phyloP scores from a whole-genome alignment of 23 tunicate species.

The Clavelina lepadiformis region DNA sequence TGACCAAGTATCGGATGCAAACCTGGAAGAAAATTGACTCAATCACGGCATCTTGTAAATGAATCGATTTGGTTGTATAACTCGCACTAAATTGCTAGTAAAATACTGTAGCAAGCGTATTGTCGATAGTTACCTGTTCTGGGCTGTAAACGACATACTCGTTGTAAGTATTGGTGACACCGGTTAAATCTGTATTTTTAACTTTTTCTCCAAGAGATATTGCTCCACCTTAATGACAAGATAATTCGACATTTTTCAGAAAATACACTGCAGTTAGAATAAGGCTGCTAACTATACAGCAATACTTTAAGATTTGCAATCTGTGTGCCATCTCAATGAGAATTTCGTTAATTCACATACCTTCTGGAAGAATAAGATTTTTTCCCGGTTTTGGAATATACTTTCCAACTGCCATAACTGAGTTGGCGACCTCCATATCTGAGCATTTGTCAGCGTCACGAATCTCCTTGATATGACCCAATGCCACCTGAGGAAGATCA shows the following conservation, averaged over 20 bases:
- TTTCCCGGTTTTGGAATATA: slow-evolving; percentile 62
- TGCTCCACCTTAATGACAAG: slow-evolving; percentile 57
- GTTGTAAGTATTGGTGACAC: slow-evolving; percentile 50
- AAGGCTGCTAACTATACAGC: not conserved
- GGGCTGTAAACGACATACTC: slow-evolving; percentile 89
- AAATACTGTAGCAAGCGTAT: not conserved
- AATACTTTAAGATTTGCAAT: not conserved
- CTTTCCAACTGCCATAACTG: slow-evolving; percentile 76
- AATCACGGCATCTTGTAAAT: no score
- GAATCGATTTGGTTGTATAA: not conserved
- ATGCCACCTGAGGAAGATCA: slow-evolving; percentile 44
- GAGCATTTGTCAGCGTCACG: slow-evolving; percentile 22
- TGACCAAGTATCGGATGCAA: slow-evolving; percentile 57
- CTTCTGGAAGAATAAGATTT: slow-evolving; percentile 85
- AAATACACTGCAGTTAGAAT: not conserved
- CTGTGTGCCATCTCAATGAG: not conserved
- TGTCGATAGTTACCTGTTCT: slow-evolving; percentile 49
- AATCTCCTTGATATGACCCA: slow-evolving; percentile 75
- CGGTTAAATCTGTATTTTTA: slow-evolving; percentile 58
- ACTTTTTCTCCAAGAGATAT: slow-evolving; percentile 76
- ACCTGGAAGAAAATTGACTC: slow-evolving; percentile 30
- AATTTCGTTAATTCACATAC: slow-evolving; percentile 8
- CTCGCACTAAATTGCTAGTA: not conserved
- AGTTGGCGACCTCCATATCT: slow-evolving; percentile 75
- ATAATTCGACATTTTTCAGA: not conserved